Evolutionary conservation across 2,888 invertebrate genomes (phyloP).

Genomic region (Enoplolaimus lenunculus): DNA sequence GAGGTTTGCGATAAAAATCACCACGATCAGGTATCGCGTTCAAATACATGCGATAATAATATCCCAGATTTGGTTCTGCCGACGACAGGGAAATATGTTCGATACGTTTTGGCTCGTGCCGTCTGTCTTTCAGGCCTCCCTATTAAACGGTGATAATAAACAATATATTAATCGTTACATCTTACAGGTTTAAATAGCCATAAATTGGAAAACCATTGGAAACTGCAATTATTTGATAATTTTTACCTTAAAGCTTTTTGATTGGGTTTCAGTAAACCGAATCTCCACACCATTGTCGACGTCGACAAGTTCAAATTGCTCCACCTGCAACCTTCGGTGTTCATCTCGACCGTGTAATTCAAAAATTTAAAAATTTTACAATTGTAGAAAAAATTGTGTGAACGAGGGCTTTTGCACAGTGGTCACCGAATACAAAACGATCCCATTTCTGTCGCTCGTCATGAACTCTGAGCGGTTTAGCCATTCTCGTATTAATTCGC

Average conservation of each 20-base stretch:
- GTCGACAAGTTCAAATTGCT: too few species aligned
- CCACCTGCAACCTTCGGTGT: neutral
- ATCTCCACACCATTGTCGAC: too few species aligned
- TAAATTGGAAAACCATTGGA: too few species aligned
- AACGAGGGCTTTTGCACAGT: neutral
- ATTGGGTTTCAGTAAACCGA: too few species aligned
- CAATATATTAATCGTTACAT: too few species aligned
- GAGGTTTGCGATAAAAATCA: slow-evolving; percentile 1
- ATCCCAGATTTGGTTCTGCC: neutral
- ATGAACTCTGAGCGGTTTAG: neutral
- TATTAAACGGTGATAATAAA: too few species aligned
- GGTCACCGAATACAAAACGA: slow-evolving; percentile 5
- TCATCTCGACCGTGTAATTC: slow-evolving; percentile 13
- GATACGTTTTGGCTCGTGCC: neutral
- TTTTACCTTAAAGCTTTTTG: too few species aligned
- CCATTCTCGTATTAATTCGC: neutral
- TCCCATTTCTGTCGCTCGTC: slow-evolving; percentile 6
- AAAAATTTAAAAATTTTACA: slow-evolving; percentile 13
- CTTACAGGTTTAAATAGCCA: too few species aligned
- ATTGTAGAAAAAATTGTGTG: slow-evolving; percentile 16
- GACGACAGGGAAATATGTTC: neutral
- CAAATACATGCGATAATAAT: neutral
- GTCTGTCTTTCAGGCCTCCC: neutral
- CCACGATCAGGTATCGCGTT: neutral
- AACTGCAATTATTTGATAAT: too few species aligned